Conservation (phyloP, 2,113 vertebrate genomes). For the Numenius arquata region DNA sequence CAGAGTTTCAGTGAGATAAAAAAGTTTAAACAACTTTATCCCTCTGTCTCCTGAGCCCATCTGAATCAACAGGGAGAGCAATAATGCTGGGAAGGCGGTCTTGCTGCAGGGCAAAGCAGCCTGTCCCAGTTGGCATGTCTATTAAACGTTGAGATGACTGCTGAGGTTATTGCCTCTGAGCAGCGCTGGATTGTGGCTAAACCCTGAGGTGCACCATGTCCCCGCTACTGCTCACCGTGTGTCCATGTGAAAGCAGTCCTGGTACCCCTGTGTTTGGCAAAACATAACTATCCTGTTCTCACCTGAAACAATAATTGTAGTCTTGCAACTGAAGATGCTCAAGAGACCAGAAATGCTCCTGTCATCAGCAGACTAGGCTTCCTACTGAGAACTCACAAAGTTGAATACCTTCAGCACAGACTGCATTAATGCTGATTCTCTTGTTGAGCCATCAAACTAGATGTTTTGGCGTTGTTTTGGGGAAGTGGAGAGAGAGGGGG, state of each 20-base stretch:
- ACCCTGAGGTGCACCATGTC: background rate
- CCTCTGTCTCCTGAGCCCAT: background rate
- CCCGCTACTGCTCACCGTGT: background rate
- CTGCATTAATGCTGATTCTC: background rate
- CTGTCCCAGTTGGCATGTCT: background rate
- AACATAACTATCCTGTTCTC: background rate
- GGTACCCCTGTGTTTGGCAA: background rate
- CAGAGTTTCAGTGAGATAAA: background rate
- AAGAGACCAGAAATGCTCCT: background rate
- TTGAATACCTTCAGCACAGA: background rate
- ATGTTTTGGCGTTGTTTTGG: background rate
- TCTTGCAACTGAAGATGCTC: background rate
- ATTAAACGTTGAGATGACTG: background rate
- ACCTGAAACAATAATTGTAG: background rate
- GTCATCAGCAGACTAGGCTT: background rate
- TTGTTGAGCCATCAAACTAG: background rate
- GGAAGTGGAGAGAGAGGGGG: background rate
- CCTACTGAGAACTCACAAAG: background rate
- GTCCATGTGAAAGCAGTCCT: fast-evolving
- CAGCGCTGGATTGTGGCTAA: background rate
- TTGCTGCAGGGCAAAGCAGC: background rate
- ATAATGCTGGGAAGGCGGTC: background rate
- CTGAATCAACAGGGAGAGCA: background rate
- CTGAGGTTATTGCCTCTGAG: background rate
- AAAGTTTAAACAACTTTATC: background rate